phyloP scores from a whole-genome alignment of 92 coral and sea anemone genomes.

The Ricordea florida region DNA sequence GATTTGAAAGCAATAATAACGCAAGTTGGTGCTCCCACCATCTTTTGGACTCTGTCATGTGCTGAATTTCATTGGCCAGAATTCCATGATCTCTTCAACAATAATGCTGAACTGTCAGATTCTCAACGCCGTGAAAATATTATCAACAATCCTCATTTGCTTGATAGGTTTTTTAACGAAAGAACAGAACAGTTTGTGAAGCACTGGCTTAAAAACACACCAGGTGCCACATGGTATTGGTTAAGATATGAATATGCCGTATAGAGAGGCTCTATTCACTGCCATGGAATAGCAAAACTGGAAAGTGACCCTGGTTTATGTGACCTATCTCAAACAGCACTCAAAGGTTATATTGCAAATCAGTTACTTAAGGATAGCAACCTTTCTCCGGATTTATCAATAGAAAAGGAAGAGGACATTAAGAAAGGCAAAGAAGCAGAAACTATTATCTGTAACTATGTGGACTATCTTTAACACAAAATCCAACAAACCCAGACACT shows the following conservation, averaged over 20 bases:
- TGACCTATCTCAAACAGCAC: conserved; percentile 54
- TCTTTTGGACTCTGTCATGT: conserved; percentile 59
- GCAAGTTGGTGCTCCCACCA: conserved; percentile 57
- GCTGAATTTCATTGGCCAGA: conserved; percentile 67
- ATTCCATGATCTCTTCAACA: conserved; percentile 53
- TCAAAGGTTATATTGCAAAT: conserved; percentile 36
- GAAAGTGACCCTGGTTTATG: conserved; percentile 62
- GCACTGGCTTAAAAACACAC: conserved; percentile 39
- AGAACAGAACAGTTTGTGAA: conserved; percentile 65
- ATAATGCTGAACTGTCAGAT: conserved; percentile 8
- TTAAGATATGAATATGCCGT: conserved; percentile 71
- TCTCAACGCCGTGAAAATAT: conserved; percentile 29
- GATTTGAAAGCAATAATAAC: conserved; percentile 58
- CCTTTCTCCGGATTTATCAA: background rate
- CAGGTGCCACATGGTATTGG: conserved; percentile 65
- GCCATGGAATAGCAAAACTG: conserved; percentile 76
- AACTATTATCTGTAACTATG: conserved; percentile 41
- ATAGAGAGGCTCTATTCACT: conserved; percentile 72
- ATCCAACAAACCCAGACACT: conserved; percentile 25
- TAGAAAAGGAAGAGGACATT: conserved; percentile 30
- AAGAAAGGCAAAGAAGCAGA: conserved; percentile 53
- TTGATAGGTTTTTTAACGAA: conserved; percentile 69
- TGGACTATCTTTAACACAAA: conserved; percentile 48
- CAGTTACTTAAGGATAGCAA: conserved; percentile 6
- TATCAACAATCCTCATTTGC: conserved; percentile 49